Evolutionary conservation across 2,888 invertebrate genomes (phyloP), one percentile per base, ranked within the genome.

Genomic region (Teleiodes luculella): DNA sequence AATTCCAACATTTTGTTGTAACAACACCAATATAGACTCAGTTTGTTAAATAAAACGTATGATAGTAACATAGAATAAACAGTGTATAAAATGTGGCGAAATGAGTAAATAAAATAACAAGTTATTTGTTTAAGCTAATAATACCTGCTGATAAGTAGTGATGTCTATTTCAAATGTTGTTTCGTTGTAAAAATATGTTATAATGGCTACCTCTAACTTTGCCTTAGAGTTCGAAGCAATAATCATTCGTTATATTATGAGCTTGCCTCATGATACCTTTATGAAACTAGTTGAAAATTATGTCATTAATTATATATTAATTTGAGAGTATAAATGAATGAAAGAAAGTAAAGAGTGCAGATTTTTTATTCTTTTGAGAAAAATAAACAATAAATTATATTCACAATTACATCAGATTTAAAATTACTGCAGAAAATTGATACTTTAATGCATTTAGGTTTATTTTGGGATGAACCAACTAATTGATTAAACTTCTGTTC

Each of bases 391-490:
- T n/a, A 50, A n/a, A 30, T 51, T 31, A 46, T 28, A 16, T n/a
- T n/a, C n/a, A n/a, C n/a, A 13, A 33, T 41, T 3, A 43, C 14
- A 54, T 20, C 39, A 18, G 18, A 41, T 20, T 41, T 41, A 20
- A 41, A 41, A 41, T 18, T 18, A 20, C 16, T 18, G 20, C 20
- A 24, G 24, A 41, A 18, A 41, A 18, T 11, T 18, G 20, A 3
- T 20, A 41, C 18, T 20, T 35, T 14, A 48, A 36, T 49, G 56
- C 55, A 51, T 55, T 57, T 52, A 53, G 56, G 39, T 48, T 16
- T 56, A 55, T 54, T 56, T 60, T 58, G 57, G 62, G 56, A 55
- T 37, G 37, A 49, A 55, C 58, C 59, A 61, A 59, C 57, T 57
- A 56, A 36, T 1, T 47, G 35, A 53, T 54, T 52, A 49, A 28